Evolutionary conservation across 1,140 invertebrate genomes (phyloP), one percentile per base, ranked within the genome.

Genomic region (Drosophila sucinea): DNA sequence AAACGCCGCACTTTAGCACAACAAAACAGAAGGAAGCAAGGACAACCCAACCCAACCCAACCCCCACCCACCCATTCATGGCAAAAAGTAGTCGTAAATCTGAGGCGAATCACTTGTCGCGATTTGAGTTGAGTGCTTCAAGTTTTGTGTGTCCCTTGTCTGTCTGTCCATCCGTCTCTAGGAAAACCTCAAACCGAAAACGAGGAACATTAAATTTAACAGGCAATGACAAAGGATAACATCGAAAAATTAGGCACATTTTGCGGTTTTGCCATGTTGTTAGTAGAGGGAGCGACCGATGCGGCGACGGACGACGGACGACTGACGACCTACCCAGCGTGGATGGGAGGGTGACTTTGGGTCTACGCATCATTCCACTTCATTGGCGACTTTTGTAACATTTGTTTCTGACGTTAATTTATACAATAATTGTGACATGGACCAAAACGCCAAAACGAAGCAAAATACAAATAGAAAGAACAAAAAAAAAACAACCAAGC

Each of bases 381-480:
- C 90, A 91, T 91, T 91, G 90, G 84, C 81, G 81, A 81, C 90
- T 89, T 91, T 91, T 83, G 90, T 80, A 91, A 91, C 90, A 91
- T 91, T 91, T 91, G 90, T 91, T 91, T 91, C 78, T 91, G 90
- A 91, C 90, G 75, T 91, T 91, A 91, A 91, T 91, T 91, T 91
- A 91, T 91, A 91, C 90, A 91, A 91, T 91, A 90, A 91, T 91
- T 85, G 90, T 85, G 86, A 80, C 80, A 86, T 79, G 65, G 67
- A 79, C 64, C 67, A 68, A 69, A 68, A 69, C 63, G 44, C 23
- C 44, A 51, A 51, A 51, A 51, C 23, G 8, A 51, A 51, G 25
- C 23, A 2, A 23, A 47, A 51, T 8, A 27, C 23, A 51, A 51
- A 51, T 51, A 27, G n/a, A 17, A 44, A 44, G 4, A 23, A 44